A percentile compares a stretch with the other conserved stretches of the same genome.
Conservation (phyloP, 2,113 vertebrate genomes). For the Mustelus asterias region DNA sequence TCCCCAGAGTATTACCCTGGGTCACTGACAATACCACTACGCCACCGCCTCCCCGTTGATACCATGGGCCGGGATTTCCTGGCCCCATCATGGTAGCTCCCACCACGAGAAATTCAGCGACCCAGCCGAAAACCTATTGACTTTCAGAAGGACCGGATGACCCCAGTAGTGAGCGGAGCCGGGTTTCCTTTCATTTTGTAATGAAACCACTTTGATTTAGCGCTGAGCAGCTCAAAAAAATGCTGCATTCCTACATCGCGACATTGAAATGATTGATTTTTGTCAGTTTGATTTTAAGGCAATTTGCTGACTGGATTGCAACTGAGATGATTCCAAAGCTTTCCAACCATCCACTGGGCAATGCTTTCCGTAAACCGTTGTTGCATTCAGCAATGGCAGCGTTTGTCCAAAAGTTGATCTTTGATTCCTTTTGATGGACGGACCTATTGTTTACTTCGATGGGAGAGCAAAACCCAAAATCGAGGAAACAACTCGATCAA, state of each 20-base stretch:
- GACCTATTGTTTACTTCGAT: neutral
- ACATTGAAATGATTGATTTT: neutral
- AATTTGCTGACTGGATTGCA: neutral
- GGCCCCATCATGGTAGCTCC: too few species aligned
- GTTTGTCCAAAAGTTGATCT: neutral
- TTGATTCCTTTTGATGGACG: neutral
- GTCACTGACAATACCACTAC: too few species aligned
- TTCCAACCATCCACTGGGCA: too few species aligned
- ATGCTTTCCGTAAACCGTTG: neutral
- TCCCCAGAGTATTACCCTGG: too few species aligned
- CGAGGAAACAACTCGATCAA: too few species aligned
- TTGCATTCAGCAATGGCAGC: neutral
- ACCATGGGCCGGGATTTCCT: too few species aligned
- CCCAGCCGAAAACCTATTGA: too few species aligned
- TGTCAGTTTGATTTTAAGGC: neutral
- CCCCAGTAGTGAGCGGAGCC: too few species aligned
- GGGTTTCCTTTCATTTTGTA: neutral
- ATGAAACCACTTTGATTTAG: neutral
- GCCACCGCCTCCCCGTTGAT: too few species aligned
- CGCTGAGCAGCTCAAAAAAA: neutral
- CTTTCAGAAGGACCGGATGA: too few species aligned
- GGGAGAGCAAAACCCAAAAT: neutral
- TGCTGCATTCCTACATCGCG: neutral
- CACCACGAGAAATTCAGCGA: too few species aligned
- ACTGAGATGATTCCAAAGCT: neutral